Conservation (phyloP, 1,140 invertebrate genomes). For the Eulimnadia texana region DNA sequence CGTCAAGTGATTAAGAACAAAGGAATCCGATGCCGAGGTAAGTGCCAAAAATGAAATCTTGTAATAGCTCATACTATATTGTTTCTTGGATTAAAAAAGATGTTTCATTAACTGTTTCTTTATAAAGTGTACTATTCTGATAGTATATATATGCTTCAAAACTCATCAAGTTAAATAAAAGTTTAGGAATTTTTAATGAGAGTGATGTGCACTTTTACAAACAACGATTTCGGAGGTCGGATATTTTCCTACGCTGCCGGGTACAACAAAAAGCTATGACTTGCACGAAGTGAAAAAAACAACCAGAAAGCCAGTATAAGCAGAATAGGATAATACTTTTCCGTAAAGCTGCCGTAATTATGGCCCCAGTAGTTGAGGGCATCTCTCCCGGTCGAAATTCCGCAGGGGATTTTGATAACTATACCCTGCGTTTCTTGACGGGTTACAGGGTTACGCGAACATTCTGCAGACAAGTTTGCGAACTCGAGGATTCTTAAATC, state of each 20-base stretch:
- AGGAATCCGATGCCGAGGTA: no score
- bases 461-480: conserved; percentile 5
- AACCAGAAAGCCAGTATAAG: conserved; percentile 19
- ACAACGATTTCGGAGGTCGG: background rate
- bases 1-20: no score
- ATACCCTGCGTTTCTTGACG: conserved; percentile 11
- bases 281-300: conserved; percentile 11
- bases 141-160: no score
- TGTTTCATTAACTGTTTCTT: no score
- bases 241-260: background rate
- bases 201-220: no score
- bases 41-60: no score
- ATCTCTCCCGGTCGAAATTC: conserved; percentile 20
- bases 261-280: conserved; percentile 5
- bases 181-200: no score
- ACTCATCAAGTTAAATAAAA: background rate
- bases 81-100: no score
- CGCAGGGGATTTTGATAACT: conserved; percentile 25
- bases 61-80: no score
- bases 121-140: no score
- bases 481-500: conserved; percentile 33
- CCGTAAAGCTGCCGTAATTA: conserved; percentile 8
- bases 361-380: conserved; percentile 20
- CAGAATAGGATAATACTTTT: conserved; percentile 17
- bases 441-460: conserved; percentile 16